These are phyloP conservation scores for Lochmaea crataegi DNA, from an alignment of 2,888 invertebrate species.

Conservation along the genomic window DNA sequence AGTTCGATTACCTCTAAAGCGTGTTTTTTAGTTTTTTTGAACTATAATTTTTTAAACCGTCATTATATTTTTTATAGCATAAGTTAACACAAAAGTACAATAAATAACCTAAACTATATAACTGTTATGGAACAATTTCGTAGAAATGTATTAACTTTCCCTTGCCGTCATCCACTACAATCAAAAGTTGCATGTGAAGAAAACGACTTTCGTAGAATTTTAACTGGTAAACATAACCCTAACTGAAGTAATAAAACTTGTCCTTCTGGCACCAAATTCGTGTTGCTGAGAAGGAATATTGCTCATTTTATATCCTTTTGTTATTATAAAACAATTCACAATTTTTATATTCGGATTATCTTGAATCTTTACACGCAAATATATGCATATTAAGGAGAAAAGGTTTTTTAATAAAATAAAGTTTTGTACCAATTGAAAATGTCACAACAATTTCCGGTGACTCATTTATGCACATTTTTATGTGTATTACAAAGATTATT, in stretches of 20 bases:
- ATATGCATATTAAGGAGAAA: conserved; percentile 38
- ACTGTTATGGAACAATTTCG: background rate
- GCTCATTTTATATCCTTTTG: conserved; percentile 47
- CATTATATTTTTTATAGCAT: background rate
- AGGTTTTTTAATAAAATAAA: conserved; percentile 38
- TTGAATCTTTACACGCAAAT: conserved; percentile 47
- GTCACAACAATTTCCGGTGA: conserved; percentile 39
- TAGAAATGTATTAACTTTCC: conserved; percentile 11
- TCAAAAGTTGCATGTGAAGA: conserved; percentile 48
- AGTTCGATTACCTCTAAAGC: too few relatives aligned
- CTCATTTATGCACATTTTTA: conserved; percentile 43
- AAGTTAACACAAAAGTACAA: background rate
- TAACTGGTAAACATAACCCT: conserved; percentile 43
- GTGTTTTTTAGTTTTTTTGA: too few relatives aligned
- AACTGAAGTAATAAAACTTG: conserved; percentile 49
- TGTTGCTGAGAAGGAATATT: conserved; percentile 48
- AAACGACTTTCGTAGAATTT: conserved; percentile 49
- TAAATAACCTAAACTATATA: background rate
- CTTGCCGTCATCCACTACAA: background rate
- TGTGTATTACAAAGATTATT: background rate
- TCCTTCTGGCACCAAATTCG: conserved; percentile 51
- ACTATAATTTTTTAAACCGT: too few relatives aligned
- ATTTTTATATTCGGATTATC: conserved; percentile 45
- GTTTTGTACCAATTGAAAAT: conserved; percentile 39
- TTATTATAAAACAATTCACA: conserved; percentile 49